These are phyloP conservation scores for Urocitellus parryii DNA, from an alignment of 2,113 vertebrate species.

Conservation along the genomic window DNA sequence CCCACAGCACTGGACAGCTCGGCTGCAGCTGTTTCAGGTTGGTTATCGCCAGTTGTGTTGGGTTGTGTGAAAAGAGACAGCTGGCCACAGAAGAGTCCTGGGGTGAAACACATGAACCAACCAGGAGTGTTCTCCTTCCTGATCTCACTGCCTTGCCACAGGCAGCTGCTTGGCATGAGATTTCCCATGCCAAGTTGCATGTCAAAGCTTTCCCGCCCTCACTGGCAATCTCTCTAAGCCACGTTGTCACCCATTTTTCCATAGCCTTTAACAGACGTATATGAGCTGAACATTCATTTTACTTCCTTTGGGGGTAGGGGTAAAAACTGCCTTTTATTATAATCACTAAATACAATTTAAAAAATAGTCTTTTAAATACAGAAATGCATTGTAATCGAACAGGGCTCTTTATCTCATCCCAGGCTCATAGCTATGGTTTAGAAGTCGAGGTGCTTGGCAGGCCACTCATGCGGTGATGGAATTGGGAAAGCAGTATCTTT, in stretches of 20 bases:
- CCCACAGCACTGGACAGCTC: neutral
- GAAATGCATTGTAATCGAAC: neutral
- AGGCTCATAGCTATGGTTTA: neutral
- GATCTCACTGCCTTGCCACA: neutral
- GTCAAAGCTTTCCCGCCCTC: neutral
- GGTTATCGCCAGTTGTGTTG: neutral
- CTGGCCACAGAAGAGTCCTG: neutral
- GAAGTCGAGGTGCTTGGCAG: neutral
- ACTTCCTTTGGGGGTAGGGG: neutral
- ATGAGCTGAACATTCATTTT: neutral
- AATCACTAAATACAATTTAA: neutral
- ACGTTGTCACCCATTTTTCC: neutral
- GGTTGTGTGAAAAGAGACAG: neutral
- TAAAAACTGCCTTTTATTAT: neutral
- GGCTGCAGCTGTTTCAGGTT: neutral
- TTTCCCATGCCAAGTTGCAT: neutral
- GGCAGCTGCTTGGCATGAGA: neutral
- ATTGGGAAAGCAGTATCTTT: neutral
- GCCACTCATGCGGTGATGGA: neutral
- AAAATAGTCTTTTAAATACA: neutral
- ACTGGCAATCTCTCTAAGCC: neutral
- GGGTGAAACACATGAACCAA: neutral
- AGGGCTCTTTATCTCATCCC: neutral
- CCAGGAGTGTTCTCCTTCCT: neutral
- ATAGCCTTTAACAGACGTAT: neutral